phyloP scores from a whole-genome alignment of 2,797 vertebrate species.

The Rousettus madagascariensis region DNA sequence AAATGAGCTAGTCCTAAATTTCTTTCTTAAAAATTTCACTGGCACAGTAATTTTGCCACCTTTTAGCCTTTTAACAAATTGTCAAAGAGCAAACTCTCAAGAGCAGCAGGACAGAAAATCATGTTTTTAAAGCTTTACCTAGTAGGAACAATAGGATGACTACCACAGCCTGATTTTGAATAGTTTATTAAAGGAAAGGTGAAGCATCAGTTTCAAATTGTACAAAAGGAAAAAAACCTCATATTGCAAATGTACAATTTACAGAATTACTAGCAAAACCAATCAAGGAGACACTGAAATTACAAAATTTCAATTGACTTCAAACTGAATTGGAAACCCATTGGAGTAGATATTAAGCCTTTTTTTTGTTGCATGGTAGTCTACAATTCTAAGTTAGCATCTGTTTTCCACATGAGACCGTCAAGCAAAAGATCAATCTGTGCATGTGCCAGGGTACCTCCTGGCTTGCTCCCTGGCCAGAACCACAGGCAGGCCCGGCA shows the following conservation, averaged over 20 bases:
- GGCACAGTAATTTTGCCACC: background rate
- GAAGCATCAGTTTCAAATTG: slow-evolving; percentile 93
- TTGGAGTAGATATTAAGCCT: slow-evolving; percentile 83
- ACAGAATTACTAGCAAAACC: slow-evolving; percentile 95
- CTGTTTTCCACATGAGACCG: slow-evolving; percentile 84
- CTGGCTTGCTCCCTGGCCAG: slow-evolving; percentile 74
- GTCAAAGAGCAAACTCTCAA: slow-evolving; percentile 22
- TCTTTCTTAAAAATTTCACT: background rate
- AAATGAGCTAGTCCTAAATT: background rate
- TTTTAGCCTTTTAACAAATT: slow-evolving; percentile 31
- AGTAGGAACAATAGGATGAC: slow-evolving; percentile 82
- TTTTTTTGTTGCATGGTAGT: slow-evolving; percentile 82
- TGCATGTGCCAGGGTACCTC: slow-evolving; percentile 76
- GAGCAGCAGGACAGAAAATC: background rate
- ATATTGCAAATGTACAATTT: slow-evolving; percentile 96
- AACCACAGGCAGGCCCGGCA: slow-evolving; percentile 27
- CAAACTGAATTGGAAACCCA: slow-evolving; percentile 89
- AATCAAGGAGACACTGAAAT: slow-evolving; percentile 90
- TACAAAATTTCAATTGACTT: slow-evolving; percentile 89
- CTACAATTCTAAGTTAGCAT: slow-evolving; percentile 83
- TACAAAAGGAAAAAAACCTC: slow-evolving; percentile 92
- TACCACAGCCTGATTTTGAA: slow-evolving; percentile 87
- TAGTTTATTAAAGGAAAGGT: slow-evolving; percentile 96
- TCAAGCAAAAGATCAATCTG: slow-evolving; percentile 83
- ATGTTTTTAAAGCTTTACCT: slow-evolving; percentile 46